Base-by-base conservation (phyloP, 2,113 vertebrate genomes). In the Heliornis fulica region DNA sequence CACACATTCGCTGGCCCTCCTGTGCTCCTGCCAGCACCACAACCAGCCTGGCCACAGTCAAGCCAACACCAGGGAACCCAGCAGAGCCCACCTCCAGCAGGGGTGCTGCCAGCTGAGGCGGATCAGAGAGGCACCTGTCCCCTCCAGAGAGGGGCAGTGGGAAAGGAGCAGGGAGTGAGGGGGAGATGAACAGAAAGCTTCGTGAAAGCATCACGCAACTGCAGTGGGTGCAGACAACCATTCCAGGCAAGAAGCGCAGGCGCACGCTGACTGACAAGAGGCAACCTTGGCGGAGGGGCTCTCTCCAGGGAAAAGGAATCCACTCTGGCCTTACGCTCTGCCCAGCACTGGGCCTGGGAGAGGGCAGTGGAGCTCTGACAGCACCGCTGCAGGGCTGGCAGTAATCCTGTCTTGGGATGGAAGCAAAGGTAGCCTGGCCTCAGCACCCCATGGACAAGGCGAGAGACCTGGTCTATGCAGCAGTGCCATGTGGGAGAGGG, bases 161-260 rank as follows among this genome's bases (percentile, higher is more conserved):
- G 34, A 50, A 43, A 59, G n/a, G 87, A 43, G 68, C 32, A 32
- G 13, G 54, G 76, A 6, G 29, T 69, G 63, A 79, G 32, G 56
- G n/a, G 29, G 20, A n/a, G 74, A 87, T 71, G 86, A 72, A 82
- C 40, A 83, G 83, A 83, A 91, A 94, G 93, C 90, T 86, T 90
- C 4, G 43, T 87, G 90, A 83, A 90, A 94, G 94, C 89, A 48
- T 81, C 51, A 63, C 85, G 0, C 87, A 91, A 83, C 40, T 2
- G 1, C 66, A 38, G 72, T 32, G 56, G 87, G 79, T 16, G 65
- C 83, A 92, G 72, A 81, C 91, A 84, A 81, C 38, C 31, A 10
- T 66, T 89, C 69, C 85, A 65, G 65, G 74, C 3, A 5, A 89
- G 36, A 81, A 90, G 71, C 45, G 7, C 22, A 8, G 57, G 71